These are phyloP conservation scores for Pteropus rufus DNA, from an alignment of 2,797 vertebrate genomes.

Conservation along the genomic window DNA sequence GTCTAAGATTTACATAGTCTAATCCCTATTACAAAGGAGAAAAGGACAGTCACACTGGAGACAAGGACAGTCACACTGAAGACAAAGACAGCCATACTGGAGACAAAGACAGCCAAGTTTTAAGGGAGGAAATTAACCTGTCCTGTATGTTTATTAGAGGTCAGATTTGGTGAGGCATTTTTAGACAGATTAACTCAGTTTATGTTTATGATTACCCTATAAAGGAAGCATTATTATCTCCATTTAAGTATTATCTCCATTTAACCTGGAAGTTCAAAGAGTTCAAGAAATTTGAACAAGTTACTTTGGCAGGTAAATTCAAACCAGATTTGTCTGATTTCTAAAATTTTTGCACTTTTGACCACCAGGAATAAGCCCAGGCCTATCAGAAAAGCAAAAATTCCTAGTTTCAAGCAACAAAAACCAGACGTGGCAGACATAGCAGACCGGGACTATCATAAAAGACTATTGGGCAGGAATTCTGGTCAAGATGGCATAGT, in stretches of 20 bases:
- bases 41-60: background rate
- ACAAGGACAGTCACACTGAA: background rate
- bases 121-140: background rate
- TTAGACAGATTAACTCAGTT: background rate
- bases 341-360: background rate
- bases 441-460: background rate
- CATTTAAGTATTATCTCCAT: background rate
- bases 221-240: background rate
- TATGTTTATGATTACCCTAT: background rate
- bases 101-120: background rate
- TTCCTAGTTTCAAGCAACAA: background rate
- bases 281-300: background rate
- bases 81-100: background rate
- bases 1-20: background rate
- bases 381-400: background rate
- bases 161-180: background rate
- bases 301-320: background rate
- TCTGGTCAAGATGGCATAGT: no score
- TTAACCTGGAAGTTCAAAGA: constrained; percentile 17
- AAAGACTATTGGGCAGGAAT: background rate
- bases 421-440: background rate
- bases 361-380: constrained; percentile 8
- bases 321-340: constrained; percentile 25
- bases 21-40: background rate
- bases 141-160: background rate